phyloP scores from a whole-genome alignment of 2,797 vertebrate genomes.

The Xerus rutilus region DNA sequence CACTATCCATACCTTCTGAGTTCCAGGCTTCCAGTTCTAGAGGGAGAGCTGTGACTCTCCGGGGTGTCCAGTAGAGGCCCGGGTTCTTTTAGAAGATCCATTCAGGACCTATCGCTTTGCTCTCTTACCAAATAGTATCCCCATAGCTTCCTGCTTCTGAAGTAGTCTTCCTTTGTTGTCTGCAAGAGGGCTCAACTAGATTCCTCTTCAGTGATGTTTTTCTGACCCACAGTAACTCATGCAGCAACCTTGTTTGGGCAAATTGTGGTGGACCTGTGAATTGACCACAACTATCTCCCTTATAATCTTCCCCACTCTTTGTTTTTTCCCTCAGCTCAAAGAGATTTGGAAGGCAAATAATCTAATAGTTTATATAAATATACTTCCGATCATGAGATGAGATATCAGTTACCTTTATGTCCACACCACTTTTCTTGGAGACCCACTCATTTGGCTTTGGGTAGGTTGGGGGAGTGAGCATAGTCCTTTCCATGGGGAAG shows the following conservation, averaged over 20 bases:
- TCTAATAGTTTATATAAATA: background rate
- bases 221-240: background rate
- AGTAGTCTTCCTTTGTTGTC: background rate
- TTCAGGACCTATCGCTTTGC: background rate
- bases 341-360: background rate
- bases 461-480: background rate
- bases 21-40: background rate
- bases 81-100: background rate
- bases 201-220: background rate
- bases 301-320: background rate
- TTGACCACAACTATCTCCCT: fast-evolving
- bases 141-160: background rate
- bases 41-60: background rate
- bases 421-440: background rate
- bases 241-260: background rate
- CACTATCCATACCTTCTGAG: background rate
- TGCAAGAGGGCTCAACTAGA: background rate
- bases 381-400: background rate
- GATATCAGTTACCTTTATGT: background rate
- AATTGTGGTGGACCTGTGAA: background rate
- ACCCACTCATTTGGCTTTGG: background rate
- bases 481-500: background rate
- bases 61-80: background rate
- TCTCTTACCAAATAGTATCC: background rate
- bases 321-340: background rate